A percentile compares a stretch with the other conserved stretches of the same genome.
Conservation (phyloP, 2,113 vertebrate genomes). For the Cebus imitator region DNA sequence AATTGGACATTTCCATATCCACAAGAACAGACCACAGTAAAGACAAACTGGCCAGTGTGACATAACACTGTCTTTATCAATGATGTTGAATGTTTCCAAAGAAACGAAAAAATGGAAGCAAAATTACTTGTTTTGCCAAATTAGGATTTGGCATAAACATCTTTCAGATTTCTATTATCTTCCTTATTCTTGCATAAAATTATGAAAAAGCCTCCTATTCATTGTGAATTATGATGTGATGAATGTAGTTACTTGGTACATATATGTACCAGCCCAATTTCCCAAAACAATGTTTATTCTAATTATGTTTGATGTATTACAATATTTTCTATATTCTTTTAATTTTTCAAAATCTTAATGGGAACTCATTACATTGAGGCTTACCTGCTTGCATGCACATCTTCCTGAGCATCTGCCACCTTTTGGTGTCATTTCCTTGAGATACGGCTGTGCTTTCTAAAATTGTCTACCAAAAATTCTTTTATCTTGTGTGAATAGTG, state of each 20-base stretch:
- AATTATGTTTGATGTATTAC: not conserved
- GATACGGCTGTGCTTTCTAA: not conserved
- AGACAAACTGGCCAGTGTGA: not conserved
- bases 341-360: not conserved
- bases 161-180: not conserved
- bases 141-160: not conserved
- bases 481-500: not conserved
- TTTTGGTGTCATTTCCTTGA: slow-evolving; percentile 6
- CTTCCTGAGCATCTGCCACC: not conserved
- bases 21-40: not conserved
- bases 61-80: not conserved
- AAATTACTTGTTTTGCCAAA: not conserved
- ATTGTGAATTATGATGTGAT: not conserved
- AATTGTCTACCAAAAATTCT: slow-evolving; percentile 53
- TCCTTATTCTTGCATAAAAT: not conserved
- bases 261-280: fast-evolving
- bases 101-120: not conserved
- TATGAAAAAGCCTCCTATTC: not conserved
- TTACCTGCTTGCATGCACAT: not conserved
- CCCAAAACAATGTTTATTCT: not conserved
- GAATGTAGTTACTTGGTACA: not conserved
- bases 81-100: not conserved
- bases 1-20: not conserved
- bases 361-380: not conserved
- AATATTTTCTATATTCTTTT: not conserved